Percentiles rank a stretch among this genome's conserved stretches.
phyloP scores from a whole-genome alignment of 2,113 vertebrate genomes.

The human (Homo sapiens) region GRCh38 chr5:160406501-160407000 shows the following conservation, averaged over 20 bases:
- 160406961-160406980: neutral
- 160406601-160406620: conserved; percentile 94
- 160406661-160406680: neutral
- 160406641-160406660: neutral
- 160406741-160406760: neutral
- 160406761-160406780: neutral
- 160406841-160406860: neutral
- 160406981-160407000: neutral
- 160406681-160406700: neutral
- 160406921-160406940: neutral
- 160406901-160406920: neutral
- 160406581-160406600: conserved; percentile 93
- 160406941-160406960: neutral
- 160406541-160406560: conserved; percentile 98
- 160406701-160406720: conserved; percentile 7
- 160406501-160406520: conserved; percentile 95
- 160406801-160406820: neutral
- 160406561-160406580: conserved; percentile 97
- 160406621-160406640: conserved; percentile 92
- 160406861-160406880: neutral
- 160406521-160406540: conserved; percentile 96
- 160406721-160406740: neutral
- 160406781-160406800: conserved; percentile 17
- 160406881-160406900: neutral
- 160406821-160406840: neutral